phyloP scores from a whole-genome alignment of 2,113 vertebrate genomes.

The Melanerpes formicivorus region DNA sequence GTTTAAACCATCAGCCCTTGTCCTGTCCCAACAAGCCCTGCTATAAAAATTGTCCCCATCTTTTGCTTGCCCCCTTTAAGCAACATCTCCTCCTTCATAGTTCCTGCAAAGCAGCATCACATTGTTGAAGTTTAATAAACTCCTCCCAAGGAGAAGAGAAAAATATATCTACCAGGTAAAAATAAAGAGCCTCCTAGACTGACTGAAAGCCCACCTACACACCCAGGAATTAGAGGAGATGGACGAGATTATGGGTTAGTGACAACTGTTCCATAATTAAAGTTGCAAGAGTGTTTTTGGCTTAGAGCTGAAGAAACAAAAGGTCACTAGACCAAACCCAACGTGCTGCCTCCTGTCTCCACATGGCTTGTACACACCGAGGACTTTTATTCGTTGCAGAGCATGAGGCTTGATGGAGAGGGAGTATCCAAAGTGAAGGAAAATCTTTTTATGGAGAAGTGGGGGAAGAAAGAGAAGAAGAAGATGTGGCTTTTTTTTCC shows the following conservation, averaged over 20 bases:
- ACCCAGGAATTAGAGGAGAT: neutral
- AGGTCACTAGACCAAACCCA: neutral
- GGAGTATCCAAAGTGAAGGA: neutral
- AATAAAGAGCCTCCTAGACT: neutral
- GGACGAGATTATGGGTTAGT: neutral
- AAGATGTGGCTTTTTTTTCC: slow-evolving; percentile 25
- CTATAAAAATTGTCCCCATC: neutral
- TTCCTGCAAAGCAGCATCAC: neutral
- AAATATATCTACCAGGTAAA: neutral
- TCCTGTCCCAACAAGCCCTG: neutral
- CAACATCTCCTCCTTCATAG: neutral
- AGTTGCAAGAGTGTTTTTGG: neutral
- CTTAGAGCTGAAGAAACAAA: neutral
- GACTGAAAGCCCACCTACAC: neutral
- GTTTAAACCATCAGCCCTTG: neutral
- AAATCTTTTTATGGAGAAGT: slow-evolving; percentile 46
- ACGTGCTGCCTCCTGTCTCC: neutral
- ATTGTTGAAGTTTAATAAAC: neutral
- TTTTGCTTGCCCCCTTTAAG: neutral
- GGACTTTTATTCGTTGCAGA: neutral
- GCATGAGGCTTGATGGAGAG: neutral
- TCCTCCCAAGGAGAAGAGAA: neutral
- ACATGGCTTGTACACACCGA: neutral
- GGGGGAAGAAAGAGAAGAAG: slow-evolving; percentile 6
- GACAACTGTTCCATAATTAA: neutral